phyloP scores from a whole-genome alignment of 2,797 vertebrate species.

The Anguilla marmorata region DNA sequence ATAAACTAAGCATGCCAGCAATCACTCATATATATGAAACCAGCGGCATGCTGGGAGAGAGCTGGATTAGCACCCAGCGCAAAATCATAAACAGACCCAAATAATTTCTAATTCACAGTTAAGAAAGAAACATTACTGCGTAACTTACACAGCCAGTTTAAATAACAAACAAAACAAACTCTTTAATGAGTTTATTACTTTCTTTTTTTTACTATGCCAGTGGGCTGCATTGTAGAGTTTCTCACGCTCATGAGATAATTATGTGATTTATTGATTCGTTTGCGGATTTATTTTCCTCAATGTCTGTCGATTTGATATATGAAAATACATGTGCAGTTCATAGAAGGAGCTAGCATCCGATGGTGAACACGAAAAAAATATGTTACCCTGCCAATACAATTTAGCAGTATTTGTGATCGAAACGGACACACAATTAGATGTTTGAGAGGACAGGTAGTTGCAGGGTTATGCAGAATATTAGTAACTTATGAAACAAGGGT shows the following conservation, averaged over 20 bases:
- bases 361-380: background rate
- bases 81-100: conserved; percentile 12
- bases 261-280: background rate
- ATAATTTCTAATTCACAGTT: conserved; percentile 9
- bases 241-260: background rate
- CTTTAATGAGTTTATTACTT: too few relatives aligned
- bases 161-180: background rate
- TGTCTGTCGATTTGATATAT: background rate
- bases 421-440: background rate
- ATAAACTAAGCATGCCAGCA: conserved; percentile 33
- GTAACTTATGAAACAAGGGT: background rate
- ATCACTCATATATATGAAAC: conserved; percentile 34
- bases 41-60: background rate
- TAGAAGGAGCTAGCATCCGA: background rate
- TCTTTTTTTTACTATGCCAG: background rate
- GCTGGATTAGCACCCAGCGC: background rate
- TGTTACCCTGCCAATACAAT: background rate
- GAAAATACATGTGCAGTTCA: background rate
- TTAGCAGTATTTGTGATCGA: background rate
- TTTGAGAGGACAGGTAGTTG: background rate
- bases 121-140: background rate
- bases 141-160: background rate
- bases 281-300: background rate
- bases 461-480: background rate
- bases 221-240: background rate